Percentiles rank a stretch among this genome's conserved stretches.
phyloP scores from a whole-genome alignment of 2,113 vertebrate species.

The Podarcis cretensis region DNA sequence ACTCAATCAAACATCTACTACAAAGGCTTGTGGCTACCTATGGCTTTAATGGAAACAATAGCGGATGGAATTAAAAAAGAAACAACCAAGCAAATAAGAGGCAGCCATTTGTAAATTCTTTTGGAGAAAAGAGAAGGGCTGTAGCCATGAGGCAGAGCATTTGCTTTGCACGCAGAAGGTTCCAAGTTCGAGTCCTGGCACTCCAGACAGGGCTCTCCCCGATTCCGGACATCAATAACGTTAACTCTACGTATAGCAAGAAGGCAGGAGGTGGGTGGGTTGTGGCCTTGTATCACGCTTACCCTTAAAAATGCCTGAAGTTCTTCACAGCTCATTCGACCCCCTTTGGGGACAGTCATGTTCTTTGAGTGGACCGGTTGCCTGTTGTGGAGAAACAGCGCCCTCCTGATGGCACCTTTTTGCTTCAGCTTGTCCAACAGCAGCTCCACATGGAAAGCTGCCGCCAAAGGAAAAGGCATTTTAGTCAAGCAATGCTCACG shows the following conservation, averaged over 20 bases:
- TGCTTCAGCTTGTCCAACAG: conserved; percentile 95
- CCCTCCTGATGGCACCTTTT: conserved; percentile 92
- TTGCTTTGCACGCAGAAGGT: too few relatives aligned
- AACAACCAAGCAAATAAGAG: background rate
- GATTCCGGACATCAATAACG: background rate
- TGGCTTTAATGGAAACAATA: background rate
- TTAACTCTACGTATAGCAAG: background rate
- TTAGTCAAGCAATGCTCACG: background rate
- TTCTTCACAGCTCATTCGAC: conserved; percentile 85
- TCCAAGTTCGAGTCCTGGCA: background rate
- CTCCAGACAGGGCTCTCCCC: background rate
- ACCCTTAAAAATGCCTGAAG: conserved; percentile 88
- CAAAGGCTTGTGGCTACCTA: background rate
- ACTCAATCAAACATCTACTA: background rate
- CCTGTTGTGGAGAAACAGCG: conserved; percentile 86
- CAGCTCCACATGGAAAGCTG: conserved; percentile 92
- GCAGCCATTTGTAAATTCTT: background rate
- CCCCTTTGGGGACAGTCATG: conserved; percentile 83
- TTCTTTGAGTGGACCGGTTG: conserved; percentile 86
- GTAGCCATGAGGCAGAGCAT: background rate
- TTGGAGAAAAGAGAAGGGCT: background rate
- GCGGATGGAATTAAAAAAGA: background rate
- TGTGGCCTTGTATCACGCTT: conserved; percentile 45
- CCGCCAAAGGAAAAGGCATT: conserved; percentile 53
- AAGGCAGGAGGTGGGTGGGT: too few relatives aligned